Base-by-base conservation (phyloP, 64 coral and sea anemone species). In the Dendronephthya gigantea region DNA sequence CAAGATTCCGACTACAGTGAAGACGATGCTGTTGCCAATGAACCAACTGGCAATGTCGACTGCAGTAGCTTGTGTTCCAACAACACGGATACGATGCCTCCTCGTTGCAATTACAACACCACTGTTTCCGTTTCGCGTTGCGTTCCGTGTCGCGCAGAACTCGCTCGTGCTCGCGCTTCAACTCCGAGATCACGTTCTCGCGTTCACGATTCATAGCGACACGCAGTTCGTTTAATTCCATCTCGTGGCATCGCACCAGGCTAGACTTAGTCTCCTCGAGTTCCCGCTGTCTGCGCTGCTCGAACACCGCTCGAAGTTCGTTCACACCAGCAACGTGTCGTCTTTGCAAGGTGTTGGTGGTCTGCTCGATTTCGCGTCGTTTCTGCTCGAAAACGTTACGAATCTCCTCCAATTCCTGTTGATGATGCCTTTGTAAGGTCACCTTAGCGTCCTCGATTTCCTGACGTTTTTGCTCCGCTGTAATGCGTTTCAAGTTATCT, bases 61-160 rank as follows among this genome's bases (percentile, higher is more conserved):
- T 79, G 72, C 72, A 79, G 29, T 79, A 79, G 29, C 72, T 79
- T 35, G 72, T 79, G 72, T 79, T 79, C 72, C 72, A 79, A 34
- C 72, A 79, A 34, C 72, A 79, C 36, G 72, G 72, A 79, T 79
- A 79, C 9, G 72, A 79, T 4, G 72, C 72, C 16, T 79, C 72
- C 10, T 79, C 19, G 1, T 79, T 33, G 72, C 72, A 79, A 39
- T 79, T 79, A 79, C 72, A 79, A 34, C 72, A 79, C 72, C 72
- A 79, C 37, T 79, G 72, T 33, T 79, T 79, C 14, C 72, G 72
- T 79, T 79, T 79, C 72, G 72, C 36, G 8, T 34, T 33, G 22
- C 72, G 72, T 9, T 12, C 25, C 8, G 72, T 16, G 13, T 79
- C 72, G 13, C 15, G 32, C 72, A 34, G 25, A 16, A 39, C 72